Evolutionary conservation across 2,888 invertebrate species (phyloP), one percentile per base, ranked within the genome.

Genomic region (Heterodera filipjevi): DNA sequence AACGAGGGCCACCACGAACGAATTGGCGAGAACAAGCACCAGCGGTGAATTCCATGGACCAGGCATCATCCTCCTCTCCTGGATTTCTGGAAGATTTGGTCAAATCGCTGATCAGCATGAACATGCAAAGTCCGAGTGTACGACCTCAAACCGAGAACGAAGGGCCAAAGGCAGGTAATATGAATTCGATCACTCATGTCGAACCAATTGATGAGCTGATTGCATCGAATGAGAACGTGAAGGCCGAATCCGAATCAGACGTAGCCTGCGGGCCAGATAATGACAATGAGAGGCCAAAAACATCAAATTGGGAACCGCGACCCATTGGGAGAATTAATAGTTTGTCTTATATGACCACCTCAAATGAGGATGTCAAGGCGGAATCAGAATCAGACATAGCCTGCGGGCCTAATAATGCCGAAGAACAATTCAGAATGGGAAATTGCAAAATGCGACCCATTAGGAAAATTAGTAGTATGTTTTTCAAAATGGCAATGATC

Each of bases 271-370:
- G 59, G 59, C 59, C 5, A 27, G 12, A 59, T 19, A 59, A n/a
- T 27, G 22, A 22, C 22, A 27, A 59, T 27, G n/a, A 8, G 3
- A n/a, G n/a, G 27, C 59, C 59, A 5, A 71, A 16, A 35, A 72
- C 39, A 22, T 32, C 72, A 2, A 72, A 72, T 39, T 72, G 72
- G 72, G 72, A 72, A 72, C 19, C 53, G 19, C 39, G 39, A 6
- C 5, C 5, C 10, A 10, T 39, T 39, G 39, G 39, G 10, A 39
- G 10, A 39, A 39, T 39, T 10, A 72, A 22, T 22, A 22, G 19
- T 22, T 3, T 72, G 3, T 1, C 44, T 0, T 12, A 6, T 3
- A 49, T 10, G 5, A 39, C 39, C n/a, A n/a, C n/a, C n/a, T n/a
- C n/a, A n/a, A n/a, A n/a, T n/a, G n/a, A n/a, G n/a, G n/a, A n/a